These are phyloP conservation scores for Sus cebifrons DNA, from an alignment of 2,797 vertebrate species.

Conservation along the genomic window DNA sequence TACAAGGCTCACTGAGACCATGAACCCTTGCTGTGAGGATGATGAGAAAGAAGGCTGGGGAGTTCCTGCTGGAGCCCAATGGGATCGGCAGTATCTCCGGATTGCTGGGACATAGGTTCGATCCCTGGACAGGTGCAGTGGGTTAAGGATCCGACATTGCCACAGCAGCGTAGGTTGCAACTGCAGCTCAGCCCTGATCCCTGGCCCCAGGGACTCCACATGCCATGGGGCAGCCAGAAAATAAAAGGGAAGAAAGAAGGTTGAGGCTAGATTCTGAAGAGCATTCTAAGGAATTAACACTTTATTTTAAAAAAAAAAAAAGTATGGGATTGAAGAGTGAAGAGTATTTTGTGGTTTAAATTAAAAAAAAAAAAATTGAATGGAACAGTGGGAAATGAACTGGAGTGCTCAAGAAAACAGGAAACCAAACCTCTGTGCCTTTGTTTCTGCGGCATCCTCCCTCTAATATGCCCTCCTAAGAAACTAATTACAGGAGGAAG, in stretches of 20 bases:
- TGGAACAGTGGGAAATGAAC: background rate
- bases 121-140: no score
- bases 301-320: background rate
- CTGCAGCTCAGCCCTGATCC: no score
- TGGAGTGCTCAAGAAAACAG: background rate
- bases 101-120: no score
- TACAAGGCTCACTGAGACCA: background rate
- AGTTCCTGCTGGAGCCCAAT: no score
- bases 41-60: background rate
- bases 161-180: no score
- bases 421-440: background rate
- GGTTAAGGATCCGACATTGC: no score
- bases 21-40: background rate
- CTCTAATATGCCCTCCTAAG: background rate
- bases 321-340: background rate
- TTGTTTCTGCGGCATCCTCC: background rate
- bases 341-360: background rate
- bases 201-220: no score
- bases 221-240: no score
- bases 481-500: background rate
- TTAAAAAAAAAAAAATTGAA: background rate
- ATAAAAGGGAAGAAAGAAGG: background rate
- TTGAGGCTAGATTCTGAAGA: background rate
- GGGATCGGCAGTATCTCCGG: no score
- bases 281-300: background rate